Evolutionary conservation across 2,797 vertebrate genomes (phyloP).

Genomic region (Lutra lutra): DNA sequence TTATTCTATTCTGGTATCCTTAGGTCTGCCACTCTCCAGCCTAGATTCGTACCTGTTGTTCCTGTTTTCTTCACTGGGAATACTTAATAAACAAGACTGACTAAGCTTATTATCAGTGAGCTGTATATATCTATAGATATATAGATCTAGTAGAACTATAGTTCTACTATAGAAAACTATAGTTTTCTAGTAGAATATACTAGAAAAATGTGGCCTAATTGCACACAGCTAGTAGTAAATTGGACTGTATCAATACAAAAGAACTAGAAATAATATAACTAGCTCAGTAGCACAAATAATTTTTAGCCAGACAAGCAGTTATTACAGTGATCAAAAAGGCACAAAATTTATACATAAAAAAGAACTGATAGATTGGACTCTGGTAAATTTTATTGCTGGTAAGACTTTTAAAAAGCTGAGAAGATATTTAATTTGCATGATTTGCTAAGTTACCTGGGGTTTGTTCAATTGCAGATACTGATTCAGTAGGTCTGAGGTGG

Average conservation of each 20-base stretch:
- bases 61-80: background rate
- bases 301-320: background rate
- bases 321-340: background rate
- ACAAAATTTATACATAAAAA: background rate
- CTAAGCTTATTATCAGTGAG: background rate
- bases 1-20: background rate
- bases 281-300: background rate
- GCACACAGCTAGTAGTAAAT: background rate
- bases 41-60: background rate
- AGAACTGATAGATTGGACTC: background rate
- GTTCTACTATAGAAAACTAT: no score
- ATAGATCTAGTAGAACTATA: no score
- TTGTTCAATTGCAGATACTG: background rate
- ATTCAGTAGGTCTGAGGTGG: background rate
- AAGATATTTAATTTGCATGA: background rate
- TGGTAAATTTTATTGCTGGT: background rate
- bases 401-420: background rate
- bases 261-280: background rate
- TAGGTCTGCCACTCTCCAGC: background rate
- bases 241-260: background rate
- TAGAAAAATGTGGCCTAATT: background rate
- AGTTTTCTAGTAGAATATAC: background rate
- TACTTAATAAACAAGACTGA: background rate
- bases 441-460: background rate
- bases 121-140: background rate